These are phyloP conservation scores for Tridacna gigas DNA, from an alignment of 2,888 invertebrate genomes.

Conservation along the genomic window DNA sequence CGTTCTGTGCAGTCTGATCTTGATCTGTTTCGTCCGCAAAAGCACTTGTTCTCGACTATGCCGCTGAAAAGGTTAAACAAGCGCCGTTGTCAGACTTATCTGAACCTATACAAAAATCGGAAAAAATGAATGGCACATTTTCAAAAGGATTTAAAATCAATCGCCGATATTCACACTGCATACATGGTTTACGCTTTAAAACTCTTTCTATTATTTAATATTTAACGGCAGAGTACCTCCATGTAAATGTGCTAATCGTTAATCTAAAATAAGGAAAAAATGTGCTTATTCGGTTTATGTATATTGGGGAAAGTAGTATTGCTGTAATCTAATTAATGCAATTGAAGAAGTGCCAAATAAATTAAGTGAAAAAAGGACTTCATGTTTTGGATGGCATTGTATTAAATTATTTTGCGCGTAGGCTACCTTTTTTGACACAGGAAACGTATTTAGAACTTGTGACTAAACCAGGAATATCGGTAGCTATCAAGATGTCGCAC, in stretches of 20 bases:
- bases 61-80: no score
- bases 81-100: conserved; percentile 8
- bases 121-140: conserved; percentile 14
- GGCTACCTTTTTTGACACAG: no score
- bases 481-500: background rate
- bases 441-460: no score
- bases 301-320: background rate
- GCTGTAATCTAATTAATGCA: background rate
- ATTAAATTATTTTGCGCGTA: no score
- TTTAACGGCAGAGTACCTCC: background rate
- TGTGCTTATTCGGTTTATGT: background rate
- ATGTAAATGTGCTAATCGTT: background rate
- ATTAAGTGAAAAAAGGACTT: no score
- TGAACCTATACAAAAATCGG: conserved; percentile 4
- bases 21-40: no score
- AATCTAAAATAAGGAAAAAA: conserved; percentile 8
- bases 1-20: no score
- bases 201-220: conserved; percentile 11
- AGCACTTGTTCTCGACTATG: no score
- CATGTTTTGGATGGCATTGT: no score
- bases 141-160: conserved; percentile 20
- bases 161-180: background rate
- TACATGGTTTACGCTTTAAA: conserved; percentile 21
- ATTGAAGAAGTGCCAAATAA: background rate
- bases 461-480: background rate